Base-by-base conservation (phyloP, 2,113 vertebrate genomes). In the Anolis sagrei region DNA sequence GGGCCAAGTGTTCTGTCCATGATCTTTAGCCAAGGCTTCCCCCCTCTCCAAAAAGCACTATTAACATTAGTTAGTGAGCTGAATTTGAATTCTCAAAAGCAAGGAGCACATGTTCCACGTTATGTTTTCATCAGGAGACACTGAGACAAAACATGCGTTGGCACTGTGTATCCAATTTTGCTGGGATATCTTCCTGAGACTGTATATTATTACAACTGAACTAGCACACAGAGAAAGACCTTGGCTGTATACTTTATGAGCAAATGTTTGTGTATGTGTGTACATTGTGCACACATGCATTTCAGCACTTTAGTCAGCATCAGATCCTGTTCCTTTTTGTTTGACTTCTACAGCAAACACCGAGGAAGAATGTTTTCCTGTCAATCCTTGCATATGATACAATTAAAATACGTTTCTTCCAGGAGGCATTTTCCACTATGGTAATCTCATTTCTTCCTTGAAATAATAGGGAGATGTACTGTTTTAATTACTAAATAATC, bases 171-270 rank as follows among this genome's bases (percentile, higher is more conserved):
- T 83, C 39, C 32, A 8, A 77, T 62, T 64, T 86, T 88, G 74
- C 54, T 78, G 77, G 79, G 86, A 88, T 75, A 73, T 76, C 1
- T 0, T 82, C 80, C 79, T 69, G 8, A 76, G 72, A 27, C 19
- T 90, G 86, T 87, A 64, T 87, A 88, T 95, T 92, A 85, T 91
- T 92, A 85, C 64, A 94, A 90, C 78, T 75, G 44, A 84, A 84
- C 6, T 49, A 85, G 86, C 21, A 23, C 16, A 69, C 83, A 39
- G 81, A 89, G 76, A 93, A 90, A 90, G 66, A 77, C 76, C 81
- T 89, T 79, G 25, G 25, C 25, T 86, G 79, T 83, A 27, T 91
- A 91, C 89, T 92, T 91, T 81, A 85, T 0, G 0, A 36, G 54
- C 70, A 89, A 84, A 36, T 72, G 39, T 82, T 85, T 92, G 79